Evolutionary conservation across 2,888 invertebrate genomes (phyloP), one percentile per base, ranked within the genome.

Genomic region (Drosophila kanekoi): DNA sequence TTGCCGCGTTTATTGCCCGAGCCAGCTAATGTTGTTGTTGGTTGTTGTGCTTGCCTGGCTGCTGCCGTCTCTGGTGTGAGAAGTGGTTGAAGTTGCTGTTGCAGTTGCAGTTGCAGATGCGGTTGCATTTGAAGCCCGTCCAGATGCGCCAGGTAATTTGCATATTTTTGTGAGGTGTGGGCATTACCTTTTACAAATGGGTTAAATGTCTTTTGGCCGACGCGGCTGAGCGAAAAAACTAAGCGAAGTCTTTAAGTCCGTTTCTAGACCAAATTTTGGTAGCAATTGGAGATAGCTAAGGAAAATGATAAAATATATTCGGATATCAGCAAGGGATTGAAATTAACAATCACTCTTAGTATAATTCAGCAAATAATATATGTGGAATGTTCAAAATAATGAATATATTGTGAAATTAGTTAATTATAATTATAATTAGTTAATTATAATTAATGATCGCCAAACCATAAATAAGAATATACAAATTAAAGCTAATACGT

Each of bases 1-100:
- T 86, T 87, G 81, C 86, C 84, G 81, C 86, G 65, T 79, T 84
- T 77, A 79, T 80, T 81, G 79, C 77, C 79, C 65, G 56, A 68
- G 58, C 63, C 32, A 73, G 62, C 75, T 44, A 41, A 45, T 57
- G 58, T 43, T 65, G 60, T 51, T 61, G 72, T 56, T 49, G 45
- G 67, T 65, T 63, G 61, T 47, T 44, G 43, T 54, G 14, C 32
- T 38, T 33, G 33, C n/a, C 23, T 35, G 40, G 43, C 20, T 49
- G 49, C 54, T 64, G 62, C 67, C 53, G 47, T 41, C 49, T 38
- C 43, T 69, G 57, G 68, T 72, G 69, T 63, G 77, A 77, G 77
- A 77, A 62, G 49, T 63, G 49, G 58, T 57, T 62, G 64, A 32
- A 33, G 40, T 14, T 51, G 23, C 6, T 32, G 45, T 8, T 61